phyloP scores from a whole-genome alignment of 2,113 vertebrate genomes.

The Perca fluviatilis region DNA sequence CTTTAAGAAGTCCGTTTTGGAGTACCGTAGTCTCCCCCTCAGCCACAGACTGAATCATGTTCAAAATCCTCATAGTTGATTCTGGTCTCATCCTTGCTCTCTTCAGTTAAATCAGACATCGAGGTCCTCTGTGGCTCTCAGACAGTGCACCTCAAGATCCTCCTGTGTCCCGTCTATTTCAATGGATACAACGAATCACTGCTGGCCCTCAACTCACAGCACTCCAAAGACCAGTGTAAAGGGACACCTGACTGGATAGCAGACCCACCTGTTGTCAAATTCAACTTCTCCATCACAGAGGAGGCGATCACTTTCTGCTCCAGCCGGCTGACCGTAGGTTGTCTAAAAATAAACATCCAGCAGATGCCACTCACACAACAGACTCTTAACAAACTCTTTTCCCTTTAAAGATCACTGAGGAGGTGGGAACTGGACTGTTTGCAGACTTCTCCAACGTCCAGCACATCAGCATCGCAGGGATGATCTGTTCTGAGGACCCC shows the following conservation, averaged over 20 bases:
- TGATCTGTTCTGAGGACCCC: constrained; percentile 64
- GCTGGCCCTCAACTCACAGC: constrained; percentile 73
- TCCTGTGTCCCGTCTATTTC: constrained; percentile 80
- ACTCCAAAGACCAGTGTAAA: constrained; percentile 62
- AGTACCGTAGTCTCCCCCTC: neutral
- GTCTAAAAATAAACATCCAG: neutral
- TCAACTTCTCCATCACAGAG: constrained; percentile 77
- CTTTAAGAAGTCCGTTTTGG: neutral
- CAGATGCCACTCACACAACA: neutral
- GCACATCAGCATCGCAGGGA: constrained; percentile 79
- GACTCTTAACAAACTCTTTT: neutral
- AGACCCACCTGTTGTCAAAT: constrained; percentile 73
- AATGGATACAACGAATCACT: constrained; percentile 79
- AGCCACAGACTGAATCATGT: neutral
- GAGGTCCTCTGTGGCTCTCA: constrained; percentile 76
- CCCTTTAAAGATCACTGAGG: constrained; percentile 65
- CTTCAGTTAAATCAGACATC: constrained; percentile 76
- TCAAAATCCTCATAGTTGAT: neutral
- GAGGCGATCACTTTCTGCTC: constrained; percentile 62
- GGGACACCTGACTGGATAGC: constrained; percentile 70
- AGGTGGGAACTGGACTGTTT: constrained; percentile 72
- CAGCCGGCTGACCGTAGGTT: constrained; percentile 69
- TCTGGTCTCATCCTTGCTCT: neutral
- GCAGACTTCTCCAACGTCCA: constrained; percentile 77
- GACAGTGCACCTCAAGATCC: constrained; percentile 67